phyloP scores from a whole-genome alignment of 2,888 invertebrate genomes.

The Mantis religiosa region DNA sequence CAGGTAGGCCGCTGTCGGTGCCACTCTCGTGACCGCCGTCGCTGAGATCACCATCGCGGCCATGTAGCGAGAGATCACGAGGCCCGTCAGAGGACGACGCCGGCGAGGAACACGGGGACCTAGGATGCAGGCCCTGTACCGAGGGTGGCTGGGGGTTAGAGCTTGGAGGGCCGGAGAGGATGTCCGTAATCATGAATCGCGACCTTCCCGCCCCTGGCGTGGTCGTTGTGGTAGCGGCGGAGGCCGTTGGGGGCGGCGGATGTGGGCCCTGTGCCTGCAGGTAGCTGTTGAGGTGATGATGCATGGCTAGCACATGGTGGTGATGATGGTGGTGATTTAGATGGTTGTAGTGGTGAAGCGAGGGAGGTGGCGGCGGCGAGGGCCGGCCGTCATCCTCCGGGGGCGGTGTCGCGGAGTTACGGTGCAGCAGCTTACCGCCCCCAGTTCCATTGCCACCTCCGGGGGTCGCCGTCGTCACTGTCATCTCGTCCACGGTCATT shows the following conservation, averaged over 20 bases:
- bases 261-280: not conserved
- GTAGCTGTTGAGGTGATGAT: not conserved
- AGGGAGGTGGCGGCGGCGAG: not conserved
- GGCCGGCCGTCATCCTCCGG: not conserved
- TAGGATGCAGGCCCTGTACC: constrained; percentile 37
- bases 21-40: constrained; percentile 45
- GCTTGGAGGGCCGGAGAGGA: constrained; percentile 53
- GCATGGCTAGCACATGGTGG: constrained; percentile 12
- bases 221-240: constrained; percentile 39
- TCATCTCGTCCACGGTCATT: constrained; percentile 36
- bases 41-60: constrained; percentile 37
- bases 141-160: not conserved
- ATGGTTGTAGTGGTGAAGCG: not conserved
- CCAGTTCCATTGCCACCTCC: not conserved
- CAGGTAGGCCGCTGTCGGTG: constrained; percentile 52
- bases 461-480: constrained; percentile 32
- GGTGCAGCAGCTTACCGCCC: not conserved
- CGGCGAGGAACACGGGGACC: constrained; percentile 49
- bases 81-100: constrained; percentile 52
- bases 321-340: constrained; percentile 22
- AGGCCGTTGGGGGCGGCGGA: constrained; percentile 10
- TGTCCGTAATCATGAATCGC: constrained; percentile 87
- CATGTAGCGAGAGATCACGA: constrained; percentile 52
- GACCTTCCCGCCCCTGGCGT: constrained; percentile 54
- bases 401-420: constrained; percentile 4